Evolutionary conservation across 1,140 invertebrate species (phyloP), one percentile per base, ranked within the genome.

Genomic region (Laupala kohalensis): DNA sequence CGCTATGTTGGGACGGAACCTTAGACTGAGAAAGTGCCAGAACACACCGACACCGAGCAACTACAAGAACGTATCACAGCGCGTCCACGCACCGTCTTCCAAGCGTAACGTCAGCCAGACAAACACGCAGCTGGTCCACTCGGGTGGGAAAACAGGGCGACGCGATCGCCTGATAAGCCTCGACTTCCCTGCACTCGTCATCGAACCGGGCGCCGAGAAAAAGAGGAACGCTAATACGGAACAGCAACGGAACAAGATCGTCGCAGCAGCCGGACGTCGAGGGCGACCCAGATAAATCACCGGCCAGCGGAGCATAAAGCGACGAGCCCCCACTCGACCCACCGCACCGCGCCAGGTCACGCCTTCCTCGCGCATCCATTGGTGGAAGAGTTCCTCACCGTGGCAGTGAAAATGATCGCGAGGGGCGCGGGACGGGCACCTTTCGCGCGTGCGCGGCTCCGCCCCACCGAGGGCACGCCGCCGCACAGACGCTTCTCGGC

Each of bases 241-340:
- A 53, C 37, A 53, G 37, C 37, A 53, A n/a, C 37, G 37, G 37
- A 53, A 53, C 37, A 53, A 4, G 4, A 4, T 53, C 37, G 37
- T 53, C 37, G 37, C 37, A 19, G 19, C 1, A 9, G 37, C 37
- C 9, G 37, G 37, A 0, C 37, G 37, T 6, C 30, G 30, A 15
- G 30, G 15, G 30, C 30, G 30, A 15, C 15, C 30, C 30, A 53
- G 37, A 53, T 53, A 53, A 53, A 53, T 53, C 37, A 53, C 37
- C 37, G 4, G 37, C 1, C n/a, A 53, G 0, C 9, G 37, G 9
- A 19, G 37, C 37, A 53, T 53, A 53, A 53, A 53, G 37, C 74
- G 24, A 71, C 74, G 15, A 75, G 74, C 63, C 75, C 74, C 3
- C 74, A 73, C 1, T 73, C 74, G n/a, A 65, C 69, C 30, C 28